phyloP scores from a whole-genome alignment of 2,113 vertebrate genomes.

The Acrocephalus kingi region DNA sequence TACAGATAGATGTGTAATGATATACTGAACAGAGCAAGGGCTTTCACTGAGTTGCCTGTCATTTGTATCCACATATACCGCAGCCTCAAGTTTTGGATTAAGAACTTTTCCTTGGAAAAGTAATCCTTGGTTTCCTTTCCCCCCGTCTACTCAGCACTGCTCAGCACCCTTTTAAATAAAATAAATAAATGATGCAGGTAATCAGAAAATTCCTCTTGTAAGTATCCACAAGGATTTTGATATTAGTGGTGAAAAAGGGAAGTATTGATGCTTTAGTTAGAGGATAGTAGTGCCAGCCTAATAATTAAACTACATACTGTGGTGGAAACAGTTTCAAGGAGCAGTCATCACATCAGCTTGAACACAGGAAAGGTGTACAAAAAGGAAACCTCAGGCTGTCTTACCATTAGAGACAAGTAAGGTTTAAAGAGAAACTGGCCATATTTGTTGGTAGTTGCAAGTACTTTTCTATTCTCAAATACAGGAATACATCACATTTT shows the following conservation, averaged over 20 bases:
- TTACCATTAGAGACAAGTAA: background rate
- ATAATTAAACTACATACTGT: background rate
- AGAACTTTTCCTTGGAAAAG: background rate
- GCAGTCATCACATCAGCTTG: background rate
- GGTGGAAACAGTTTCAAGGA: background rate
- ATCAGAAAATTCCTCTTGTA: background rate
- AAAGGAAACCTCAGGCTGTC: background rate
- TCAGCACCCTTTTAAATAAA: background rate
- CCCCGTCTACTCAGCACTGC: background rate
- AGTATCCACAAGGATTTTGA: background rate
- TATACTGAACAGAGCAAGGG: background rate
- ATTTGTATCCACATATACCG: background rate
- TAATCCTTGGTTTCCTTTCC: background rate
- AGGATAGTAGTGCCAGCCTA: background rate
- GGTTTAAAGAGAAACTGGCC: background rate
- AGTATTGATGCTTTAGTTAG: background rate
- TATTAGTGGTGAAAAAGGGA: background rate
- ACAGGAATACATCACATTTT: background rate
- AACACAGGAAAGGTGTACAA: background rate
- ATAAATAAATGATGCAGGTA: background rate
- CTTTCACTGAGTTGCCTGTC: background rate
- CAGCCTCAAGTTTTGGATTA: background rate
- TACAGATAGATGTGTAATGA: background rate
- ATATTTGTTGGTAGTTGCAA: background rate
- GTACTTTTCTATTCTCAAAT: background rate